Evolutionary conservation across 2,888 invertebrate genomes (phyloP).

Genomic region (Sarcophaga caerulescens): DNA sequence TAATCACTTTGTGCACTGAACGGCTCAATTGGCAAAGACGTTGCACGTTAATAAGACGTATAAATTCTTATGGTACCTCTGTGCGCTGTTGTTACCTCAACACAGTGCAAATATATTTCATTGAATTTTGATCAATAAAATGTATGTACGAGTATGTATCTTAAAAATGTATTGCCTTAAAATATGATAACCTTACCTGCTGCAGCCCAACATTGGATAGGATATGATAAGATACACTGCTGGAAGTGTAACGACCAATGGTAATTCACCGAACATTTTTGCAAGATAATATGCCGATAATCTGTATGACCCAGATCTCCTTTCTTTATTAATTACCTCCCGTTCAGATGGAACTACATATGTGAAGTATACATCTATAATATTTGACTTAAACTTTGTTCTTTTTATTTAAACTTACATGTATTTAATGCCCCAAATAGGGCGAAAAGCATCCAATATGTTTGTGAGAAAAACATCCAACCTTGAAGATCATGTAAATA

Average conservation of each 20-base stretch:
- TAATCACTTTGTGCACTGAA: too few species aligned
- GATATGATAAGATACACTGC: constrained; percentile 89
- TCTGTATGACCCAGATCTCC: constrained; percentile 89
- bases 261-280: constrained; percentile 91
- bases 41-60: too few species aligned
- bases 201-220: constrained; percentile 87
- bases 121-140: too few species aligned
- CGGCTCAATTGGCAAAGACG: too few species aligned
- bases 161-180: too few species aligned
- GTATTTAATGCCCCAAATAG: constrained; percentile 90
- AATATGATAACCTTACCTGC: constrained; percentile 72
- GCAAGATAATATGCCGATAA: constrained; percentile 91
- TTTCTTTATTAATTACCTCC: constrained; percentile 90
- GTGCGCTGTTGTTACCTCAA: too few species aligned
- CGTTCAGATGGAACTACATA: constrained; percentile 88
- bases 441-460: constrained; percentile 91
- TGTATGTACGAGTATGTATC: too few species aligned
- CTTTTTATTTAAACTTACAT: constrained; percentile 83
- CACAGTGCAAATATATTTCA: too few species aligned
- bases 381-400: neutral
- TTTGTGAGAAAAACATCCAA: constrained; percentile 92
- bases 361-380: neutral
- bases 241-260: constrained; percentile 88
- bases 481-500: constrained; percentile 90
- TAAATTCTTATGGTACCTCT: too few species aligned